Base-by-base conservation (phyloP, 2,113 vertebrate genomes). In the Pygoscelis adeliae region DNA sequence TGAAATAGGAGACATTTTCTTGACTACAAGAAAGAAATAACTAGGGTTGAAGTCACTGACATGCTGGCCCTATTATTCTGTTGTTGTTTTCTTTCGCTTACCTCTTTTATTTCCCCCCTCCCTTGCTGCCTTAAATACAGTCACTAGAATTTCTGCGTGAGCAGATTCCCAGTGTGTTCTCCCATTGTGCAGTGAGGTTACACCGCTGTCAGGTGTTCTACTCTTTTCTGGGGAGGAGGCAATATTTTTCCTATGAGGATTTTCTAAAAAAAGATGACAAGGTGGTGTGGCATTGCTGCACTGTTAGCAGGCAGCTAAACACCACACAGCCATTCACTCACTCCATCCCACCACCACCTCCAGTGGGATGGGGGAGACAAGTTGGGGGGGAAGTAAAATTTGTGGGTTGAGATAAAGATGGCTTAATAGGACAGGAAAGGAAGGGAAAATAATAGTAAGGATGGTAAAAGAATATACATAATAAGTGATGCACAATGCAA, bases 101-200 rank as follows among this genome's bases (percentile, higher is more conserved):
- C n/a, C 20, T 67, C 25, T 34, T 13, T 11, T 29, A 17, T 40
- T 40, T 5, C 13, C 34, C 8, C 20, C 9, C 8, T 47, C 27
- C 30, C 18, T 63, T n/a, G 32, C 34, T 65, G 67, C 56, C 44
- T 72, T 11, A 0, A 10, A 5, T 17, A 10, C 14, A 63, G 23
- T 6, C 15, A 1, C 42, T 71, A 67, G 47, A 46, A 56, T 83
- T 67, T 47, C 38, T 79, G 18, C 5, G 1, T 4, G 13, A 88
- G 44, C 49, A 56, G 20, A 76, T 67, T 86, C 15, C 23, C 15
- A 16, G 13, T 0, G 0, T 73, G 13, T 70, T n/a, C 7, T 40
- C 18, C 25, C 56, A 12, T 61, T 38, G 11, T 18, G 12, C 61
- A 23, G 2, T 13, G 27, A 53, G 61, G 26, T 80, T 10, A 46